Evolutionary conservation across 2,888 invertebrate species (phyloP).

Genomic region (Nesidiocoris tenuis): DNA sequence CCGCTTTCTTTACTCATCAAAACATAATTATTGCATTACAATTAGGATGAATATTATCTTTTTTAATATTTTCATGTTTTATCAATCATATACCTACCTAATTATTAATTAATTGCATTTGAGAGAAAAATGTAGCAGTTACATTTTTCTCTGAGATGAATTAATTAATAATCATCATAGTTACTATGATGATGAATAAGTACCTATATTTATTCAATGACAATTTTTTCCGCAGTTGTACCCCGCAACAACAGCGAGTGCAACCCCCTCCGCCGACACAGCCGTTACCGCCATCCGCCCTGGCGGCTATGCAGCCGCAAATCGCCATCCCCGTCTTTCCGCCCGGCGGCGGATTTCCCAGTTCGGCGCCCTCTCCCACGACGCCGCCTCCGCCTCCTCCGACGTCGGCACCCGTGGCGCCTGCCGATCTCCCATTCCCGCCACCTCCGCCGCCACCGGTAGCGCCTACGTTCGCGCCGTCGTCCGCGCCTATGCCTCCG

Average conservation of each 20-base stretch:
- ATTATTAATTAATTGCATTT: too few relatives aligned
- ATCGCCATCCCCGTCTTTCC: conserved; percentile 67
- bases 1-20: too few relatives aligned
- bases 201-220: too few relatives aligned
- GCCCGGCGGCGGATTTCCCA: conserved; percentile 52
- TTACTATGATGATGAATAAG: too few relatives aligned
- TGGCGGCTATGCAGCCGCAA: conserved; percentile 64
- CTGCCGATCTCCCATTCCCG: conserved; percentile 27
- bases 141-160: too few relatives aligned
- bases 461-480: conserved; percentile 20
- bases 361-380: conserved; percentile 37
- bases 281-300: conserved; percentile 59
- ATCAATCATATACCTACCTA: too few relatives aligned
- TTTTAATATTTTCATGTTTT: too few relatives aligned
- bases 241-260: conserved; percentile 29
- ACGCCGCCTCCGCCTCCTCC: conserved; percentile 49
- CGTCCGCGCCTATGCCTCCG: conserved; percentile 48
- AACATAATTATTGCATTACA: too few relatives aligned
- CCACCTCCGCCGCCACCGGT: conserved; percentile 47
- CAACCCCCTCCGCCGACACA: conserved; percentile 54
- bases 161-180: too few relatives aligned
- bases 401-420: not conserved
- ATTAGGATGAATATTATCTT: too few relatives aligned
- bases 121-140: too few relatives aligned
- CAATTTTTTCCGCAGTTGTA: conserved; percentile 42